Evolutionary conservation across 1,140 invertebrate genomes (phyloP), one percentile per base, ranked within the genome.

Genomic region (Sesamia nonagrioides): DNA sequence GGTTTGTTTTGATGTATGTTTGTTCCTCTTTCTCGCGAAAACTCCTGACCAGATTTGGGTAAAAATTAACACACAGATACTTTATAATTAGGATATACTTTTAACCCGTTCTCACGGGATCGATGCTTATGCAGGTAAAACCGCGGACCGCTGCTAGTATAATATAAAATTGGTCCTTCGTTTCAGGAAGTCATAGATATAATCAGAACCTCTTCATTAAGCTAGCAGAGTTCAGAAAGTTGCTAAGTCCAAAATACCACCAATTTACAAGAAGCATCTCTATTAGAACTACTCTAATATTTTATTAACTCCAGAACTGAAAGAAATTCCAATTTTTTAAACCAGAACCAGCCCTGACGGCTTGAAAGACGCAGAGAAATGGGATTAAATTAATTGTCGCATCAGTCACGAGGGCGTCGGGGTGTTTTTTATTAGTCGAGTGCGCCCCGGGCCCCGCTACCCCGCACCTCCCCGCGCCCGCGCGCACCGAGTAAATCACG

Each of bases 351-450:
- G 66, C 93, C 93, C 91, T 95, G 86, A 81, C 77, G 80, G 84
- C 79, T 81, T 78, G 83, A 85, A 92, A 95, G 93, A 95, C 91
- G 91, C 91, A 90, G 92, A 94, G 92, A 94, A 94, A 94, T 93
- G 89, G 93, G 92, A 94, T 94, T 94, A 93, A 94, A 94, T 94
- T 94, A 94, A 94, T 94, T 94, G 93, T 94, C 93, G 90, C 93
- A 94, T 94, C 93, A 94, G 91, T 94, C 93, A 94, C 91, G 86
- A 91, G 91, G 87, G 91, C 91, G 91, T 89, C 90, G 92, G 93
- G 92, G 91, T 94, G 93, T 94, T 94, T 94, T 94, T 94, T 94
- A 94, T 94, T 94, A 93, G 91, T 92, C 91, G 89, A 92, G 90
- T 88, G 86, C 80, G 75, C 69, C 80, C 83, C 81, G 61, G 63